Base-by-base conservation (phyloP, 2,797 vertebrate genomes). In the Cirrhinus mrigala region DNA sequence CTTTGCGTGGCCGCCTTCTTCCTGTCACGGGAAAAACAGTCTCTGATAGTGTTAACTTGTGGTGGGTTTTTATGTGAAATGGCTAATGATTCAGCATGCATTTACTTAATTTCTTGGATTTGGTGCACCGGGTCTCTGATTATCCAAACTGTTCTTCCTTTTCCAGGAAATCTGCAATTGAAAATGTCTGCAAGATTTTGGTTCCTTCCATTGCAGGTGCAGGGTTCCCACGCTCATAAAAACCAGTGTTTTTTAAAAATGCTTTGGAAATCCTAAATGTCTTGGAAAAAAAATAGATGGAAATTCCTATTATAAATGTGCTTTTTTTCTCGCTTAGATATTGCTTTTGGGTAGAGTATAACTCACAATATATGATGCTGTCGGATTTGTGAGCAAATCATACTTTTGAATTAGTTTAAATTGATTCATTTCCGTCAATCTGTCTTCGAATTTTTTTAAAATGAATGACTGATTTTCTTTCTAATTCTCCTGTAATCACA, bases 111-210 rank as follows among this genome's bases (percentile, higher is more conserved):
- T 56, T 50, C 46, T 69, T 70, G 29, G 10, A 46, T 22, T 71
- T 71, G 22, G 37, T 44, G 15, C 52, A 27, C 48, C 33, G 2
- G 40, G 24, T 64, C 15, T 8, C 48, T 29, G 24, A 52, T 18
- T 33, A 24, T 22, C 12, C 46, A 40, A 69, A 22, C 24, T 7
- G 16, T 79, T 27, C 9, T 70, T 62, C 24, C 12, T 9, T 60
- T 48, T 62, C 12, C 14, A 82, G 44, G 9, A 74, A n/a, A 62
- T 74, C 69, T 16, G 27, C 9, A 18, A 46, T 82, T 82, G 24
- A 48, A 74, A 62, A 37, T 74, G 14, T 69, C 44, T 18, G 33
- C 11, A 24, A 60, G 37, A 16, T 79, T 71, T 54, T 33, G 54
- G 24, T 16, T 1, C 18, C 37, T 33, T 16, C 24, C 24, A 33